phyloP scores from a whole-genome alignment of 35 echinoderm and acorn worm genomes.

The Lytechinus pictus region DNA sequence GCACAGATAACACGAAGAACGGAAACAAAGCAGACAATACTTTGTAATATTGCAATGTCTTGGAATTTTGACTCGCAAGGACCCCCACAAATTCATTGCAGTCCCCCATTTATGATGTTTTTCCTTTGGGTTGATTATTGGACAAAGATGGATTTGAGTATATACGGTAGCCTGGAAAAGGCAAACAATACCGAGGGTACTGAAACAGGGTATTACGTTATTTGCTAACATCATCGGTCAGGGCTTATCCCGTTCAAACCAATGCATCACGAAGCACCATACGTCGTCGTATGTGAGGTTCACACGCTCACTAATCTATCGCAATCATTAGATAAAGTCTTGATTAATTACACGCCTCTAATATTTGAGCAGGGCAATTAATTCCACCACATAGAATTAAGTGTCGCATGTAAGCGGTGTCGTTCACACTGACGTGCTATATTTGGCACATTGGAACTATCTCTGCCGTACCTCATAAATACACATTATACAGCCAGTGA shows the following conservation, averaged over 20 bases:
- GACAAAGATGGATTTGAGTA: not conserved
- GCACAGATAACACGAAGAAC: too few relatives aligned
- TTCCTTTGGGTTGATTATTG: not conserved
- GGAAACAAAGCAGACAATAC: not conserved
- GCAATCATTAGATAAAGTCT: not conserved
- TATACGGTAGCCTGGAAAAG: not conserved
- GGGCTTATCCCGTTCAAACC: not conserved
- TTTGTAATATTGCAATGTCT: not conserved
- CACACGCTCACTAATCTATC: constrained; percentile 17
- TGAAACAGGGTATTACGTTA: not conserved
- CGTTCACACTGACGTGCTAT: not conserved
- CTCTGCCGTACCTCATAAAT: too few relatives aligned
- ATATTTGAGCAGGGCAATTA: not conserved
- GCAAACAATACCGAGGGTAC: not conserved
- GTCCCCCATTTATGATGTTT: constrained; percentile 6
- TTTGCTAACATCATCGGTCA: not conserved
- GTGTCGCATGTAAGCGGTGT: not conserved
- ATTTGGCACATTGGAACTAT: too few relatives aligned
- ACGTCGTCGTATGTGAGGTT: not conserved
- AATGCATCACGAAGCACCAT: not conserved
- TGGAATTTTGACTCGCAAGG: not conserved
- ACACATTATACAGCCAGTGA: not conserved
- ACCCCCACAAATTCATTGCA: not conserved
- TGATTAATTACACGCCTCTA: constrained; percentile 11
- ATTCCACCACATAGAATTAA: not conserved